phyloP scores from a whole-genome alignment of 1,140 invertebrate genomes.

The Drusus annulatus region DNA sequence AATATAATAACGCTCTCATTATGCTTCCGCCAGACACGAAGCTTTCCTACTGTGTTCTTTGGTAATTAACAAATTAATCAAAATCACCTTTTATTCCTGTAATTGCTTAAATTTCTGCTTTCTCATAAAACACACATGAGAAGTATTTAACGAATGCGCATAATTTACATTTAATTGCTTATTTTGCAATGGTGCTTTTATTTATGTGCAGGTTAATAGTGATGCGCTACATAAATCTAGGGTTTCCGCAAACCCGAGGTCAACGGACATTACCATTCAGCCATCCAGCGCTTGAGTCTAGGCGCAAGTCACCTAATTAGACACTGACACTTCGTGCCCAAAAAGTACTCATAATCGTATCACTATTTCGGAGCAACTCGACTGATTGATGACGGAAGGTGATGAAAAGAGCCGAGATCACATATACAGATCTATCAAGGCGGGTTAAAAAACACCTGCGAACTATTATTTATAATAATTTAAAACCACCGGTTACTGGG shows the following conservation, averaged over 20 bases:
- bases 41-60: not conserved
- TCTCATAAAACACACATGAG: constrained; percentile 22
- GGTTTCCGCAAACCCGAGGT: constrained; percentile 23
- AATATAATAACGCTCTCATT: not conserved
- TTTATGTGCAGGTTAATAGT: constrained; percentile 5
- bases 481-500: too few relatives aligned
- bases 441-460: too few relatives aligned
- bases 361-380: too few relatives aligned
- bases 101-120: constrained; percentile 17
- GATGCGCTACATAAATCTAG: constrained; percentile 35
- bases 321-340: too few relatives aligned
- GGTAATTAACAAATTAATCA: constrained; percentile 9
- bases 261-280: constrained; percentile 15
- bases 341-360: too few relatives aligned
- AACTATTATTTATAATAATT: too few relatives aligned
- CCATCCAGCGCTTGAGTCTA: not conserved
- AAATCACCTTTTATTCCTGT: not conserved
- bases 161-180: constrained; percentile 39
- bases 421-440: too few relatives aligned
- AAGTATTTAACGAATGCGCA: constrained; percentile 19
- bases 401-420: too few relatives aligned
- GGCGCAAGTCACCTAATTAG: too few relatives aligned
- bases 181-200: constrained; percentile 17
- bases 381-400: too few relatives aligned
- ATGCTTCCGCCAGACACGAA: not conserved